A percentile compares a stretch with the other conserved stretches of the same genome.
Conservation (phyloP, 2,113 vertebrate genomes). For the Vulpes ferrilata region DNA sequence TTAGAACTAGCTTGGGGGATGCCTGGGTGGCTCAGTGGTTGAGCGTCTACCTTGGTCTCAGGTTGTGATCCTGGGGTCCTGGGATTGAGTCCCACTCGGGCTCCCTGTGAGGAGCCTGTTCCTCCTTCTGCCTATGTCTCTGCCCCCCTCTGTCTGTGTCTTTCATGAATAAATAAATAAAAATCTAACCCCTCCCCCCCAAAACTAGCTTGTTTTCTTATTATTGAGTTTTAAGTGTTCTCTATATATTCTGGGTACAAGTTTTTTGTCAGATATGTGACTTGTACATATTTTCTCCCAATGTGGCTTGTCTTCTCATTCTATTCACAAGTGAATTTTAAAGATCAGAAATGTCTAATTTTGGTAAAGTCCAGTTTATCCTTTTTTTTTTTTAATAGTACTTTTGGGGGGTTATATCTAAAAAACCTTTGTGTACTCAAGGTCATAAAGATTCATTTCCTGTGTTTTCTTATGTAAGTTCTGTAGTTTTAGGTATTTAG, state of each 20-base stretch:
- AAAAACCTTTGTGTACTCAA: background rate
- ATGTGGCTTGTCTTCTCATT: background rate
- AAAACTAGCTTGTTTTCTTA: background rate
- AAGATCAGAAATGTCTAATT: conserved; percentile 1
- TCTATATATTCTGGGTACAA: background rate
- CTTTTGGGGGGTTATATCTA: background rate
- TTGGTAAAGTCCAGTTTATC: background rate
- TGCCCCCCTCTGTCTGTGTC: too few relatives aligned
- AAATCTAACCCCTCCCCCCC: too few relatives aligned
- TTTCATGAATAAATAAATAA: too few relatives aligned
- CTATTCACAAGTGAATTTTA: background rate
- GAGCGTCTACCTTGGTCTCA: too few relatives aligned
- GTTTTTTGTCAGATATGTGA: background rate
- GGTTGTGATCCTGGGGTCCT: too few relatives aligned
- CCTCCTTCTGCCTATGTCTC: too few relatives aligned
- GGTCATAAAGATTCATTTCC: background rate
- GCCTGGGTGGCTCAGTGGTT: too few relatives aligned
- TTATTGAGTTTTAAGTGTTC: background rate
- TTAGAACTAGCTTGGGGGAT: background rate
- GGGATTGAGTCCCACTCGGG: too few relatives aligned
- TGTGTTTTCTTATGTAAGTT: background rate
- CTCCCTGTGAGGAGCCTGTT: too few relatives aligned
- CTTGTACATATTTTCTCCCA: background rate
- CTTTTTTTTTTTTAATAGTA: background rate
- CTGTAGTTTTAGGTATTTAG: background rate